Percentiles rank a stretch among this genome's conserved stretches.
Conservation (phyloP, 2,797 vertebrate genomes). For the Pseudochaenichthys georgianus region DNA sequence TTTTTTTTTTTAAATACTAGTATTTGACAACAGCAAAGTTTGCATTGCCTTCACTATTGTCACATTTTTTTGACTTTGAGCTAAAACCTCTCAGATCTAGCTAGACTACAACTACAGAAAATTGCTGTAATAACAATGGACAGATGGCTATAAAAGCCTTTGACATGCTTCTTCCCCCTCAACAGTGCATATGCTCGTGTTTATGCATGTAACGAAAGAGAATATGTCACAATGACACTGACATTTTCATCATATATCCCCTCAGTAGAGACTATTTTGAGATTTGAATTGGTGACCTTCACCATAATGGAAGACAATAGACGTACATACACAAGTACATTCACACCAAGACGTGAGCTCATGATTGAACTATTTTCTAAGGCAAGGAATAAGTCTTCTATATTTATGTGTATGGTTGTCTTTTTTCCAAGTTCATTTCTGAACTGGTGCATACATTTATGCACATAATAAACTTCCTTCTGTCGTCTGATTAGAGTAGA, state of each 20-base stretch:
- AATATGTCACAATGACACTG: not conserved
- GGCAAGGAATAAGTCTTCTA: not conserved
- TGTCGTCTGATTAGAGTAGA: not conserved
- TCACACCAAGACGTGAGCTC: not conserved
- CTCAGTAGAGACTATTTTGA: slow-evolving; percentile 2
- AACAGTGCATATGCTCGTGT: not conserved
- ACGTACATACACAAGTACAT: not conserved
- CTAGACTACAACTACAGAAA: slow-evolving; percentile 30
- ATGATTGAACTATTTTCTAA: not conserved
- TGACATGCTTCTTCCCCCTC: not conserved
- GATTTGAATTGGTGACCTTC: not conserved
- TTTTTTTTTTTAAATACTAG: not conserved
- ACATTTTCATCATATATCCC: not conserved
- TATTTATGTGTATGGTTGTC: not conserved
- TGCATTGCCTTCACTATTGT: slow-evolving; percentile 4
- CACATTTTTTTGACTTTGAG: slow-evolving; percentile 21
- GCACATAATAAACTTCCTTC: not conserved
- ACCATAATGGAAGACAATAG: not conserved
- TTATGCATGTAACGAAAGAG: not conserved
- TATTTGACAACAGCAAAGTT: not conserved
- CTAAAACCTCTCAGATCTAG: slow-evolving; percentile 28
- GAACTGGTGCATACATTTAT: not conserved
- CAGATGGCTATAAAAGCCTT: slow-evolving; percentile 40
- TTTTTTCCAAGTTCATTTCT: not conserved
- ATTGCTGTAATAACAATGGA: slow-evolving; percentile 37